Evolutionary conservation across 2,113 vertebrate species (phyloP).

Genomic region (Vidua chalybeata): DNA sequence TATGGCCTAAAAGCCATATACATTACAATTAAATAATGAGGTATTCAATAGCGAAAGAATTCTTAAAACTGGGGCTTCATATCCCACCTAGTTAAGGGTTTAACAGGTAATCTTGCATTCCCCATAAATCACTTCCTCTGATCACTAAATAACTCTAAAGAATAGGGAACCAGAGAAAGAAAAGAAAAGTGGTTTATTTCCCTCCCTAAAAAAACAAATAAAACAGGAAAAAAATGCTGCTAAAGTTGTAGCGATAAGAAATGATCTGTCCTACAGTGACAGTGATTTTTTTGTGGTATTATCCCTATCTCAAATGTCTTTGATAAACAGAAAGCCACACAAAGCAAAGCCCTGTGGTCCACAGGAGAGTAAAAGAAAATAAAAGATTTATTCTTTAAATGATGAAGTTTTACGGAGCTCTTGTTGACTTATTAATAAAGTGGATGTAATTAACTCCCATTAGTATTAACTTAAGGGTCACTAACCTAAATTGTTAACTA

Average conservation of each 20-base stretch:
- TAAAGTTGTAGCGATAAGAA: neutral
- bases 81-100: neutral
- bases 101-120: neutral
- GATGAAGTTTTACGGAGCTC: neutral
- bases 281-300: neutral
- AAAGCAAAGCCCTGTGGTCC: neutral
- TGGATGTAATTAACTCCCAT: neutral
- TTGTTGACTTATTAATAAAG: neutral
- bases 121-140: neutral
- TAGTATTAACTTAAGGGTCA: neutral
- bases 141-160: neutral
- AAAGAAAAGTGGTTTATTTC: neutral
- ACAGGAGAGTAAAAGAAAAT: neutral
- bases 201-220: neutral
- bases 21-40: slow-evolving; percentile 39
- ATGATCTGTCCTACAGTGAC: neutral
- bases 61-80: neutral
- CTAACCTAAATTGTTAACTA: neutral
- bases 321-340: neutral
- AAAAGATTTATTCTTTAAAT: neutral
- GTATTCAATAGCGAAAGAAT: slow-evolving; percentile 10
- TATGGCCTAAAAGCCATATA: slow-evolving; percentile 36
- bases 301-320: neutral
- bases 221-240: neutral
- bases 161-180: fast-evolving